Percentiles rank a stretch among this genome's conserved stretches.
phyloP scores from a whole-genome alignment of 2,888 invertebrate genomes.

The Harpalus rubripes region DNA sequence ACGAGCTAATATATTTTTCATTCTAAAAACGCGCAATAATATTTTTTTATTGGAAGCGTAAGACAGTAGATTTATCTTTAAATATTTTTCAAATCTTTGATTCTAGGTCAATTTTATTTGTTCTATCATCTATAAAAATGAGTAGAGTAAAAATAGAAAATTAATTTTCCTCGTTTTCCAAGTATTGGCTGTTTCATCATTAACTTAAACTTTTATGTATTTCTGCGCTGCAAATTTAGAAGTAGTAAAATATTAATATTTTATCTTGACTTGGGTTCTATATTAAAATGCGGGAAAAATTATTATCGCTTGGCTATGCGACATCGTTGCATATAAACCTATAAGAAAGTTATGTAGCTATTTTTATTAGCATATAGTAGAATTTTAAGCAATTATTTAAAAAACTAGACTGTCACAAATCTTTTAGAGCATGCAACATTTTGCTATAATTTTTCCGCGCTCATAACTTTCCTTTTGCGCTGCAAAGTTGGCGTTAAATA shows the following conservation, averaged over 20 bases:
- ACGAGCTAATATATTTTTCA: too few species aligned
- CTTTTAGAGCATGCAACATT: conserved; percentile 8
- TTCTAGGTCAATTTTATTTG: conserved; percentile 6
- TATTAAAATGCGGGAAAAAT: background rate
- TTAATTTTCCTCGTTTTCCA: background rate
- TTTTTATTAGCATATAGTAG: background rate
- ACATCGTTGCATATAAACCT: background rate
- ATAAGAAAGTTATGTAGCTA: background rate
- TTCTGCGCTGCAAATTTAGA: background rate
- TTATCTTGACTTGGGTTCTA: background rate
- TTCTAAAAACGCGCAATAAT: background rate
- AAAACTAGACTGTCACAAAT: conserved; percentile 11
- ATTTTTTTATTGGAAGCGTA: background rate
- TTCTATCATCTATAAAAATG: background rate
- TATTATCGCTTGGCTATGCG: background rate
- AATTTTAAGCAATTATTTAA: conserved; percentile 1
- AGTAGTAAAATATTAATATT: background rate
- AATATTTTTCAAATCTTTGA: conserved; percentile 1
- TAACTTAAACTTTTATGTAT: conserved; percentile 4
- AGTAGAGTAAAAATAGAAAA: background rate
- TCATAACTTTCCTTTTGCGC: background rate
- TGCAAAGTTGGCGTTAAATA: conserved; percentile 5
- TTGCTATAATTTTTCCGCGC: conserved; percentile 1
- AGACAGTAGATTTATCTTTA: background rate
- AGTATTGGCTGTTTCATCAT: background rate